Base-by-base conservation (phyloP, 2,888 invertebrate genomes). In the Cantharis nigra region DNA sequence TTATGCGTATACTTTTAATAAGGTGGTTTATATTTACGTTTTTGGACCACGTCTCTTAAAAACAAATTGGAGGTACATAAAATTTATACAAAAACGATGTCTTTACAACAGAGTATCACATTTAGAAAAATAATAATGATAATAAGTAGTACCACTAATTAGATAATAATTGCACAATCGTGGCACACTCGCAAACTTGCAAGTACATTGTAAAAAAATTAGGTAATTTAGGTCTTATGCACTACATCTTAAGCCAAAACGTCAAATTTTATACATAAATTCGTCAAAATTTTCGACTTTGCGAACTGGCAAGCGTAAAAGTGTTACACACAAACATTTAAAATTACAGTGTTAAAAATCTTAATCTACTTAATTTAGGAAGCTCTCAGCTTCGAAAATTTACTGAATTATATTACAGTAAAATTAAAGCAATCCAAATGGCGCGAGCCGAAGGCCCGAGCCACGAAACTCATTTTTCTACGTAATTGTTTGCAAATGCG, bases 251-350 rank as follows among this genome's bases (percentile, higher is more conserved):
- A 79, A 79, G 79, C 79, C 79, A 62, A 76, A 72, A 79, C 73
- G 73, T 78, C 69, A 74, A 79, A 72, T 78, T 79, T 79, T 71
- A 62, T 74, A 73, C 78, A 81, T 82, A 82, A 82, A 82, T 83
- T 83, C 81, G 81, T 76, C 75, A 77, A 78, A 81, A 80, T 78
- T 83, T 82, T 83, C 82, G 81, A 82, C 83, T 83, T 84, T 86
- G 85, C 84, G 81, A 83, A 83, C 80, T 81, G 81, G 82, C 82
- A 88, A 88, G 88, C 88, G 86, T 85, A 87, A 87, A 87, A 87
- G 87, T 88, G 87, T 87, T 85, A 88, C 88, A 88, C 88, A 87
- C 88, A 88, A 88, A 88, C 87, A 88, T 88, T 88, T 86, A 88
- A 88, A 88, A 88, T 84, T 85, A 85, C 88, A 87, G 86, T 87